These are phyloP conservation scores for Pseudorhiza aurosa DNA, from an alignment of 30 jellyfish, hydroid and myxozoan species.

Conservation along the genomic window DNA sequence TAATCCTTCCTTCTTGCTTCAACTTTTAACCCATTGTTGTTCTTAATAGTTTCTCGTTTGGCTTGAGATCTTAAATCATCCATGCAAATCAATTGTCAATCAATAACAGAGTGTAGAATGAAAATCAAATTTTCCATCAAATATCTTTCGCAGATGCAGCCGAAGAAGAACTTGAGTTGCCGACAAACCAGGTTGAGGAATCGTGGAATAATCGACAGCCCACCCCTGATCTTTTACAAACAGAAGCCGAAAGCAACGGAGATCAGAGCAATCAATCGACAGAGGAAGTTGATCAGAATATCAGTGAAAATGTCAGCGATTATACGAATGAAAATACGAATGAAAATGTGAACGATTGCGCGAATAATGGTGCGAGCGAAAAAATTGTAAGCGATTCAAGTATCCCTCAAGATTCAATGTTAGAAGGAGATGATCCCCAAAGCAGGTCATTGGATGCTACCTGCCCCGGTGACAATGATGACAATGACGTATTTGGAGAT, in stretches of 20 bases:
- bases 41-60: too few species aligned
- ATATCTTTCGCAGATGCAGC: slow-evolving; percentile 16
- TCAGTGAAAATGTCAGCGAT: not conserved
- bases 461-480: not conserved
- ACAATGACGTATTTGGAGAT: slow-evolving; percentile 56
- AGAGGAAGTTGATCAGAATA: not conserved
- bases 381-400: not conserved
- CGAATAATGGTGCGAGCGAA: not conserved
- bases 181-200: slow-evolving; percentile 27
- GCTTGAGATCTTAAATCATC: too few species aligned
- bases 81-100: too few species aligned
- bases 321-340: not conserved
- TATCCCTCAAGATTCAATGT: not conserved
- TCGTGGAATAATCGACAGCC: slow-evolving; percentile 77
- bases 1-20: too few species aligned
- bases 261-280: slow-evolving; percentile 10
- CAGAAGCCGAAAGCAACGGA: not conserved
- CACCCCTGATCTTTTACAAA: slow-evolving; percentile 53
- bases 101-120: too few species aligned
- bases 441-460: not conserved
- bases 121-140: too few species aligned
- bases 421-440: not conserved
- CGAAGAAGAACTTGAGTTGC: slow-evolving; percentile 22
- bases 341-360: not conserved
- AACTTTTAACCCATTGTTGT: too few species aligned